These are phyloP conservation scores for Gisinianus flammeolus DNA, from an alignment of 2,888 invertebrate genomes.

Conservation along the genomic window DNA sequence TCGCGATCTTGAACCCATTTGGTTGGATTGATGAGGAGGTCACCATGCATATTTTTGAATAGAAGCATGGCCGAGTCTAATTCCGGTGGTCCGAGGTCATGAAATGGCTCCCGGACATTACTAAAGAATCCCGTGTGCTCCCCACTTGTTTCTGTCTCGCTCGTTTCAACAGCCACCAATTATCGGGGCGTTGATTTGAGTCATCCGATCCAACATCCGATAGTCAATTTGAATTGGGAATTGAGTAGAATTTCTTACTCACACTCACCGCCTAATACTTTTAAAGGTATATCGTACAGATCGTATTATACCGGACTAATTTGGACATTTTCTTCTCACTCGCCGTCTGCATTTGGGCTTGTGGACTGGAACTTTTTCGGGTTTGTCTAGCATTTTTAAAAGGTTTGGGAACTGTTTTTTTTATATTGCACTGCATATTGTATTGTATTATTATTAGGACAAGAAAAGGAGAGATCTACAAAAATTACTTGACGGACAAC, in stretches of 20 bases:
- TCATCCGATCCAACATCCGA: conserved; percentile 34
- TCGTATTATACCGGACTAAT: conserved; percentile 50
- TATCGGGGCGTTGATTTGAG: conserved; percentile 36
- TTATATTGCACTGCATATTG: no score
- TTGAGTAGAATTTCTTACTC: conserved; percentile 30
- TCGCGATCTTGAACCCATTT: conserved; percentile 45
- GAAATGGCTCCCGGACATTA: conserved; percentile 39
- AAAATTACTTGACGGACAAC: no score
- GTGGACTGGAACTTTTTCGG: no score
- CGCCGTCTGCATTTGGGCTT: conserved; percentile 6
- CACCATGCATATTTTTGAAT: conserved; percentile 52
- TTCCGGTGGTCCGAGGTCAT: conserved; percentile 42
- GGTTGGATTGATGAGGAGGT: conserved; percentile 50
- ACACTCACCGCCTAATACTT: conserved; percentile 49
- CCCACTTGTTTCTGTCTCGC: conserved; percentile 32
- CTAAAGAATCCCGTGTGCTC: conserved; percentile 44
- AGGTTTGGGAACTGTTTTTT: no score
- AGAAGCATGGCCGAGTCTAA: conserved; percentile 48
- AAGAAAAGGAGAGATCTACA: background rate
- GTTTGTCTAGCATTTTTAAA: no score
- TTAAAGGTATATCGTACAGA: no score
- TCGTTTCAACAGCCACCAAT: conserved; percentile 37
- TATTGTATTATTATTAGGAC: background rate
- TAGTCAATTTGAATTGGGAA: conserved; percentile 29
- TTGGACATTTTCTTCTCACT: conserved; percentile 37